A percentile compares a stretch with the other conserved stretches of the same genome.
Evolutionary conservation across 2,797 vertebrate species (phyloP).

Genomic region (Cephalopachus bancanus): DNA sequence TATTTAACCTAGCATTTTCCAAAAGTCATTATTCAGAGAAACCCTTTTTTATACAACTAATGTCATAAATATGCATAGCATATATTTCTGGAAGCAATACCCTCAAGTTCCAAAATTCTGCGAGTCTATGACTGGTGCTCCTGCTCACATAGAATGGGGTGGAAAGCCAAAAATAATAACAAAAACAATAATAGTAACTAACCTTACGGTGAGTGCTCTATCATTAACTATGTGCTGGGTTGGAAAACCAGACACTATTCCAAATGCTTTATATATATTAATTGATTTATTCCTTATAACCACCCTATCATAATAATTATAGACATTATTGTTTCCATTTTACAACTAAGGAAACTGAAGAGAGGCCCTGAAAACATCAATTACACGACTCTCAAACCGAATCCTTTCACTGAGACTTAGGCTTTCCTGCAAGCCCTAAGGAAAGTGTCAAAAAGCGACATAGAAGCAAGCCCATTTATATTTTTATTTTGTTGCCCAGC

Average conservation of each 20-base stretch:
- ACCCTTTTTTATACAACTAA: neutral
- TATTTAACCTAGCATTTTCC: constrained; percentile 50
- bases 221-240: neutral
- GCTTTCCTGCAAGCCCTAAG: neutral
- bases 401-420: neutral
- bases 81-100: constrained; percentile 25
- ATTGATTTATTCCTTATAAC: neutral
- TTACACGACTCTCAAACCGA: neutral
- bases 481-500: constrained; percentile 32
- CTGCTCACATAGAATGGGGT: neutral
- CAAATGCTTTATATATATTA: neutral
- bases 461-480: constrained; percentile 32
- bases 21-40: neutral
- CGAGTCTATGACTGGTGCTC: neutral
- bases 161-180: neutral
- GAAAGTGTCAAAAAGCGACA: neutral
- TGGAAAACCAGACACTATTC: neutral
- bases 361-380: neutral
- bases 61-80: neutral
- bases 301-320: neutral
- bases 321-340: constrained; percentile 1
- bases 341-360: neutral
- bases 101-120: constrained; percentile 10
- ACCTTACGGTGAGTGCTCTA: neutral
- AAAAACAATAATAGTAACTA: neutral